These are phyloP conservation scores for Ephialtes manifestator DNA, from an alignment of 2,888 invertebrate genomes.

Conservation along the genomic window DNA sequence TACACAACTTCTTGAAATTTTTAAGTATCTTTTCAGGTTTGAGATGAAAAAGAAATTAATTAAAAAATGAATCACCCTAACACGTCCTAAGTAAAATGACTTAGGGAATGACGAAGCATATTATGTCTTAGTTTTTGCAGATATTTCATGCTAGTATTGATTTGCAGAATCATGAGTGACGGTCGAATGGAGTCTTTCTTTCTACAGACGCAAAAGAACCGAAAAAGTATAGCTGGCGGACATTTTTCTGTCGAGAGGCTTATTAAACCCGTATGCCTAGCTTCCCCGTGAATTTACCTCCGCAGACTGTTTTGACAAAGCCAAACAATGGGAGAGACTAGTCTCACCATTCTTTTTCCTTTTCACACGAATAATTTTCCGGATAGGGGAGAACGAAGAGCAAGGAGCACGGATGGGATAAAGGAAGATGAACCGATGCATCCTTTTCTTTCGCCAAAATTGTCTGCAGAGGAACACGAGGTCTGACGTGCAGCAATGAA, in stretches of 20 bases:
- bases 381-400: not conserved
- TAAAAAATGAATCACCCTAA: too few species aligned
- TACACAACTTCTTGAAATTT: too few species aligned
- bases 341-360: slow-evolving; percentile 33
- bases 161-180: slow-evolving; percentile 3
- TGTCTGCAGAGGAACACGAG: not conserved
- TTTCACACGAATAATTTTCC: slow-evolving; percentile 24
- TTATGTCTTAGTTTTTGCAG: not conserved
- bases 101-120: too few species aligned
- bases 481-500: not conserved
- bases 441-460: slow-evolving; percentile 15
- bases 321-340: slow-evolving; percentile 33
- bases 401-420: not conserved
- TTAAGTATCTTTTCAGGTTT: too few species aligned
- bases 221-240: not conserved
- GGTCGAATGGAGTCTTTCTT: not conserved
- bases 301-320: slow-evolving; percentile 25
- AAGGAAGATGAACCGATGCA: not conserved
- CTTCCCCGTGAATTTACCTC: not conserved
- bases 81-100: too few species aligned
- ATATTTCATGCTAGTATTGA: slow-evolving; percentile 1
- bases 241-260: slow-evolving; percentile 34
- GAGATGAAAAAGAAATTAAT: too few species aligned
- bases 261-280: slow-evolving; percentile 37
- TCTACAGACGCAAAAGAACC: slow-evolving; percentile 5